Conservation (phyloP, 2,113 vertebrate species). For the Ammospiza nelsoni region DNA sequence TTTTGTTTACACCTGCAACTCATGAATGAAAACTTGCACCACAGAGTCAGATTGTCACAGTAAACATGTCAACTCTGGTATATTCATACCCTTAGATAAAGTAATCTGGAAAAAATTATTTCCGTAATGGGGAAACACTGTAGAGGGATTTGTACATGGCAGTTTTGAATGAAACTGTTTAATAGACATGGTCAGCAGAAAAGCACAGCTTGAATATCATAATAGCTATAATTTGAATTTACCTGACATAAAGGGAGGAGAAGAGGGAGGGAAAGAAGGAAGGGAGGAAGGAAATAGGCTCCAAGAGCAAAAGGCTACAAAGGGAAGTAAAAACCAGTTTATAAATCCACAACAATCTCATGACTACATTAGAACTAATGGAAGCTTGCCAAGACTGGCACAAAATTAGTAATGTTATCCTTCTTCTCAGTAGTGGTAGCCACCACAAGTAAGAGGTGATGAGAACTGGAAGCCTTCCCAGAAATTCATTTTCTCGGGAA, state of each 20-base stretch:
- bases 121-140: background rate
- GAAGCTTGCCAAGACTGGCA: constrained; percentile 4
- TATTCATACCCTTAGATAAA: background rate
- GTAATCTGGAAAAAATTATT: background rate
- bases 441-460: background rate
- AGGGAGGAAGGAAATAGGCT: background rate
- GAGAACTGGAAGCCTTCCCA: constrained; percentile 21
- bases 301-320: background rate
- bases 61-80: background rate
- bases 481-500: constrained; percentile 27
- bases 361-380: background rate
- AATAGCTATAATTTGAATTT: background rate
- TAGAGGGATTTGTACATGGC: background rate
- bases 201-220: background rate
- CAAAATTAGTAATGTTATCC: background rate
- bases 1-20: background rate
- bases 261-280: no score
- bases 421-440: background rate
- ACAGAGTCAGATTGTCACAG: background rate
- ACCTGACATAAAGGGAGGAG: background rate
- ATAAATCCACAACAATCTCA: background rate
- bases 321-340: background rate
- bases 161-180: background rate
- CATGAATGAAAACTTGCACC: background rate
- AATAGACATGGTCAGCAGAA: background rate